These are phyloP conservation scores for Lycaena phlaeas DNA, from an alignment of 2,888 invertebrate genomes.

Conservation along the genomic window DNA sequence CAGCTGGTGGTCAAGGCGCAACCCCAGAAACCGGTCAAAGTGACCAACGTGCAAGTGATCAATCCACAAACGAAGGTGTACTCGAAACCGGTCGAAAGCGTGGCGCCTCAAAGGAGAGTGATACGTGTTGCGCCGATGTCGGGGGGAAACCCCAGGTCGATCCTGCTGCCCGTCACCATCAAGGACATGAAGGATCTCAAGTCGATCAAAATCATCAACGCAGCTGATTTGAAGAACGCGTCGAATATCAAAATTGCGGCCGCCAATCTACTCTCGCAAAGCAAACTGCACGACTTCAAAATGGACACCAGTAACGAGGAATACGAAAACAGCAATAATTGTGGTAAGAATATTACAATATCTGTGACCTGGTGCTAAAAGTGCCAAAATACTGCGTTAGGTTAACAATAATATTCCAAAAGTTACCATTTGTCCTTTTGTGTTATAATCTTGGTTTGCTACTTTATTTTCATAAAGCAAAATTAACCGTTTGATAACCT, in stretches of 20 bases:
- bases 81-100: conserved; percentile 57
- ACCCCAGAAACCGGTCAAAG: conserved; percentile 55
- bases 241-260: conserved; percentile 69
- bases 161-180: conserved; percentile 79
- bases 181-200: conserved; percentile 81
- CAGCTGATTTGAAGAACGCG: conserved; percentile 70
- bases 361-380: too few species aligned
- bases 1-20: conserved; percentile 60
- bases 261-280: conserved; percentile 61
- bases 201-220: conserved; percentile 81
- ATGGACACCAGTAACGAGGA: conserved; percentile 47
- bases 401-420: too few species aligned
- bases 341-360: conserved; percentile 38
- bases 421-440: too few species aligned
- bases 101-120: conserved; percentile 54
- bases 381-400: too few species aligned
- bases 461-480: too few species aligned
- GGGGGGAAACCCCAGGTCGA: conserved; percentile 74
- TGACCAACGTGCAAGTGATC: conserved; percentile 58
- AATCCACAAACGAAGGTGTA: conserved; percentile 55
- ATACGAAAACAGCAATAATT: conserved; percentile 46
- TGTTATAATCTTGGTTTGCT: too few species aligned
- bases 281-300: conserved; percentile 55
- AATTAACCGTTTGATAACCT: too few species aligned
- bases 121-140: conserved; percentile 62